phyloP scores from a whole-genome alignment of 2,113 vertebrate species.

The Pimephales promelas region DNA sequence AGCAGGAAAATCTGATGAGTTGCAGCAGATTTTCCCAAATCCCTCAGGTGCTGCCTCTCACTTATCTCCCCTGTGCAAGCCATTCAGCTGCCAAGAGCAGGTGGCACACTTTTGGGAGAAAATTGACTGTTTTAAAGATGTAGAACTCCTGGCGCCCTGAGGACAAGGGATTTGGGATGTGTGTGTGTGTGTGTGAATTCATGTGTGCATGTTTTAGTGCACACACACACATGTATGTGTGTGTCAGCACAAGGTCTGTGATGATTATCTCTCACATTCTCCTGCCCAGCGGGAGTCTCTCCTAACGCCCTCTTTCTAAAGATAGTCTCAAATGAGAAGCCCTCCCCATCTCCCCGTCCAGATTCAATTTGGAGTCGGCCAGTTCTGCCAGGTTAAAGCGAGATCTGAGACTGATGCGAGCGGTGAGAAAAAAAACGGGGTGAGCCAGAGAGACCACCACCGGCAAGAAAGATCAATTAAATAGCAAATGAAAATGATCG shows the following conservation, averaged over 20 bases:
- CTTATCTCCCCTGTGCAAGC: conserved; percentile 79
- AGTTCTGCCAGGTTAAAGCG: conserved; percentile 62
- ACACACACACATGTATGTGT: neutral
- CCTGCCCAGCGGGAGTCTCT: conserved; percentile 31
- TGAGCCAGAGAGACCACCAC: conserved; percentile 35
- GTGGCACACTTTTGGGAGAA: conserved; percentile 76
- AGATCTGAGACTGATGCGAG: conserved; percentile 46
- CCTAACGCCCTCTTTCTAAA: conserved; percentile 40
- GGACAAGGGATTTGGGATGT: conserved; percentile 41
- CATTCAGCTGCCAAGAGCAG: conserved; percentile 77
- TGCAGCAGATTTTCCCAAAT: conserved; percentile 78
- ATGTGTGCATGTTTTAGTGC: conserved; percentile 22
- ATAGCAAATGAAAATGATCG: conserved; percentile 73
- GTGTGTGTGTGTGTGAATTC: conserved; percentile 23
- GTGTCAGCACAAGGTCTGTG: conserved; percentile 20
- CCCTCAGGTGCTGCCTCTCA: conserved; percentile 78
- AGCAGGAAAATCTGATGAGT: conserved; percentile 76
- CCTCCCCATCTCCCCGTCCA: conserved; percentile 64
- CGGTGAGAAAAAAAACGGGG: conserved; percentile 54
- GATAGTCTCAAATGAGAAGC: conserved; percentile 68
- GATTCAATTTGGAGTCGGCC: conserved; percentile 70
- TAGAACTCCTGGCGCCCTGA: conserved; percentile 62
- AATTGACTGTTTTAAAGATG: conserved; percentile 75
- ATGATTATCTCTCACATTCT: conserved; percentile 49
- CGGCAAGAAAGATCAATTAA: conserved; percentile 64